Percentiles rank a stretch among this genome's conserved stretches.
Conservation (phyloP, 2,113 vertebrate genomes). For the Semnornis frantzii region DNA sequence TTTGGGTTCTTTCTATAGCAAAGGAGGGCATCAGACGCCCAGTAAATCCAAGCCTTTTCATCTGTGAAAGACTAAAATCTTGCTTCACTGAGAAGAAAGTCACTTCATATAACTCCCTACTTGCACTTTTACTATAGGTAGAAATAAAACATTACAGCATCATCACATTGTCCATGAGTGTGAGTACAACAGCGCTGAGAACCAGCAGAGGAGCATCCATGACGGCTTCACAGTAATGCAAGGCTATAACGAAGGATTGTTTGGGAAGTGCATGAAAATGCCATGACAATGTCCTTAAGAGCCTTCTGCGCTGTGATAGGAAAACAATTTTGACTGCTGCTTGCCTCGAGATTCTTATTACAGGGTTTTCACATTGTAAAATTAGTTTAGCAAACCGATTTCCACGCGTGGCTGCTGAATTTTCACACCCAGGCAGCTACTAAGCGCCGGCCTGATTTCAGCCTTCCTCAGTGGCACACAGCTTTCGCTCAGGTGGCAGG, state of each 20-base stretch:
- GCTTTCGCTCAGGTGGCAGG: neutral
- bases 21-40: neutral
- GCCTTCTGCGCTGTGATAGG: neutral
- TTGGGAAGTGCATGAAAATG: neutral
- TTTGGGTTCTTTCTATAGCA: neutral
- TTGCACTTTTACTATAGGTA: neutral
- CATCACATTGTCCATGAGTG: neutral
- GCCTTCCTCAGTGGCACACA: neutral
- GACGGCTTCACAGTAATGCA: neutral
- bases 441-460: neutral
- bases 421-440: neutral
- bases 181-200: accelerated
- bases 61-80: neutral
- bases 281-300: neutral
- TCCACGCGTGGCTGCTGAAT: neutral
- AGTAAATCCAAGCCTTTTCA: neutral
- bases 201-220: neutral
- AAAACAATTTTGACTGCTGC: neutral
- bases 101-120: neutral
- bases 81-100: neutral
- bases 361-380: neutral
- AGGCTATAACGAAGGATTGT: neutral
- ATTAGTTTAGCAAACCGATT: neutral
- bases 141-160: neutral
- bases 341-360: neutral